A percentile compares a stretch with the other conserved stretches of the same genome.
These are phyloP conservation scores for Poeciliopsis turneri DNA, from an alignment of 2,797 vertebrate species.

Conservation along the genomic window DNA sequence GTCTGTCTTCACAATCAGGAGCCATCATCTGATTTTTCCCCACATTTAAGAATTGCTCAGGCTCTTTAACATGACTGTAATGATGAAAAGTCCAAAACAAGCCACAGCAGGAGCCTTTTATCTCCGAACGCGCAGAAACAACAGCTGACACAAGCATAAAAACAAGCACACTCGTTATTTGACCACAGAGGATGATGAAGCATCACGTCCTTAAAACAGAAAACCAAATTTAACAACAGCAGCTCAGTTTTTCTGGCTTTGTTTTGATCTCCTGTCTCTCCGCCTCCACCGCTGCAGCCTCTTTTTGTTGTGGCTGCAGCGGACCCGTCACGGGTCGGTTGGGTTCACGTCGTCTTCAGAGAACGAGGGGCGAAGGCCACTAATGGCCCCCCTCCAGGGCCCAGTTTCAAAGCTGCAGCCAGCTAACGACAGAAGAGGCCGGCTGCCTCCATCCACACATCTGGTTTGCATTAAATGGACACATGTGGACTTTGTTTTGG, in stretches of 20 bases:
- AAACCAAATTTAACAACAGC: slow-evolving; percentile 19
- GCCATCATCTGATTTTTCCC: not conserved
- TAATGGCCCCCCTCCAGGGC: slow-evolving; percentile 36
- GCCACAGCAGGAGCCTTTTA: slow-evolving; percentile 13
- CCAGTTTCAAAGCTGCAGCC: slow-evolving; percentile 41
- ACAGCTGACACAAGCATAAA: slow-evolving; percentile 24
- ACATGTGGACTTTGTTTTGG: slow-evolving; percentile 72
- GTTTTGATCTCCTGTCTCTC: slow-evolving; percentile 29
- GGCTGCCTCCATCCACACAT: slow-evolving; percentile 40
- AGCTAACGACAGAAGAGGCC: slow-evolving; percentile 33
- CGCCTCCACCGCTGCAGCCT: slow-evolving; percentile 17
- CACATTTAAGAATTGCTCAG: not conserved
- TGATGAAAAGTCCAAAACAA: not conserved
- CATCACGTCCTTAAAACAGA: not conserved
- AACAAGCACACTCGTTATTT: slow-evolving; percentile 21
- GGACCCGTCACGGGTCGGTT: slow-evolving; percentile 36
- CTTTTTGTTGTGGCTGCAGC: slow-evolving; percentile 54
- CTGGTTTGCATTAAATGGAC: slow-evolving; percentile 69
- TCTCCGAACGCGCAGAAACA: slow-evolving; percentile 19
- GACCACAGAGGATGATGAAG: slow-evolving; percentile 29
- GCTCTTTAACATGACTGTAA: not conserved
- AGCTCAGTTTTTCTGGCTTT: not conserved
- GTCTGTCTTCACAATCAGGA: not conserved
- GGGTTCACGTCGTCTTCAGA: slow-evolving; percentile 41
- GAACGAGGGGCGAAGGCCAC: slow-evolving; percentile 35